Base-by-base conservation (phyloP, 2,888 invertebrate species). In the Melanostoma mellinum region DNA sequence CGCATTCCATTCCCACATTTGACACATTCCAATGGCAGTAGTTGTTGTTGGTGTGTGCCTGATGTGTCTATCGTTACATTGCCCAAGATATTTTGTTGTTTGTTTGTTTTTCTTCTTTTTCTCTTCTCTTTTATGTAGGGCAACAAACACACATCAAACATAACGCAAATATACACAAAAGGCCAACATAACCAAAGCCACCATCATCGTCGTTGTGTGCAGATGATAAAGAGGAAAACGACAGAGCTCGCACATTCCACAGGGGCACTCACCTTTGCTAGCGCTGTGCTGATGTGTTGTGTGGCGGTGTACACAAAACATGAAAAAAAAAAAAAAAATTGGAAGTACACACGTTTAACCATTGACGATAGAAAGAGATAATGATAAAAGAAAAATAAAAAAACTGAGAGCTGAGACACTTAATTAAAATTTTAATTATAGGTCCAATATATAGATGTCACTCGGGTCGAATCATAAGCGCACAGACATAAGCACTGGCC, bases 251-350 rank as follows among this genome's bases (percentile, higher is more conserved):
- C 85, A 85, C 85, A 85, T 85, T 85, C 85, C 85, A 56, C 72
- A 72, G 80, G 84, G 75, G 80, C 85, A 85, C 80, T 85, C 85
- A 85, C 85, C 85, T 85, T 85, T 80, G 63, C 68, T 76, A 76
- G 79, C 44, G 71, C 38, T 80, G 63, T 58, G 78, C 69, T 67
- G 65, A 36, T 50, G 52, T 68, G 46, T 36, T 38, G 50, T 40
- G 63, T 61, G 42, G 75, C 71, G 71, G 65, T 20, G 67, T 75
- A 71, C 75, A 65, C 44, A 76, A 69, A 65, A 76, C 71, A 67
- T n/a, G 42, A 48, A 3, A 68, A 60, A 71, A 46, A 53, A 76
- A 68, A 46, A 55, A 38, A 60, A 63, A n/a, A n/a, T n/a, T 20
- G 20, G 20, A 20, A 20, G 20, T 20, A 65, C 33, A 61, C 35